Conservation (phyloP, 2,113 vertebrate genomes). For the Pelobates fuscus region DNA sequence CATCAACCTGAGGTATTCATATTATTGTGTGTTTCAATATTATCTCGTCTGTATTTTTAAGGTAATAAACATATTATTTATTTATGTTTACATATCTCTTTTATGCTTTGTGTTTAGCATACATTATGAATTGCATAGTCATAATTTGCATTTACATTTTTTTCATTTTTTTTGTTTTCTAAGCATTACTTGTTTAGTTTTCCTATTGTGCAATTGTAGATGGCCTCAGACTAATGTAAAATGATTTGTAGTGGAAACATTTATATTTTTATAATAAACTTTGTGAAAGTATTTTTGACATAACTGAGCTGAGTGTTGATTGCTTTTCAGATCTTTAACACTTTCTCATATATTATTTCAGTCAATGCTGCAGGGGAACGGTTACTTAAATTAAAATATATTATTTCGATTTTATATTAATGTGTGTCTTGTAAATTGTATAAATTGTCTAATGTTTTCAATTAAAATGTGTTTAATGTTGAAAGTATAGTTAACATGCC, state of each 20-base stretch:
- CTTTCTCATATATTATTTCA: too few species aligned
- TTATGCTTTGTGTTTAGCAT: constrained; percentile 73
- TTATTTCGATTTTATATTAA: too few species aligned
- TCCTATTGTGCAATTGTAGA: constrained; percentile 89
- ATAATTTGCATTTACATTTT: constrained; percentile 77
- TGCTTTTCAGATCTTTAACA: constrained; percentile 61
- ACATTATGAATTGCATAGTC: constrained; percentile 83
- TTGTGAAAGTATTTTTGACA: constrained; percentile 99
- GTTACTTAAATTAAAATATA: too few species aligned
- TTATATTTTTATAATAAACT: constrained; percentile 99
- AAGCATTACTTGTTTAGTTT: constrained; percentile 74
- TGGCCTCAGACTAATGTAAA: constrained; percentile 99
- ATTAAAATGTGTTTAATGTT: too few species aligned
- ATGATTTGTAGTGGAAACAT: constrained; percentile 99
- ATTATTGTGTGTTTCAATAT: constrained; percentile 60
- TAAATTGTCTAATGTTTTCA: too few species aligned
- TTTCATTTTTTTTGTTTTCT: constrained; percentile 57
- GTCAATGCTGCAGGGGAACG: too few species aligned
- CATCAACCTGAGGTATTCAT: constrained; percentile 51
- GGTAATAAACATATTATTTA: constrained; percentile 90
- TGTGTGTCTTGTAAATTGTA: too few species aligned
- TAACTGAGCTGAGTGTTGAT: constrained; percentile 77
- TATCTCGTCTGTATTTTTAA: constrained; percentile 68
- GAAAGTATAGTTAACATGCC: too few species aligned
- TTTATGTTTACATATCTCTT: constrained; percentile 84